Base-by-base conservation (phyloP, 2,888 invertebrate genomes). In the Serripes groenlandicus region DNA sequence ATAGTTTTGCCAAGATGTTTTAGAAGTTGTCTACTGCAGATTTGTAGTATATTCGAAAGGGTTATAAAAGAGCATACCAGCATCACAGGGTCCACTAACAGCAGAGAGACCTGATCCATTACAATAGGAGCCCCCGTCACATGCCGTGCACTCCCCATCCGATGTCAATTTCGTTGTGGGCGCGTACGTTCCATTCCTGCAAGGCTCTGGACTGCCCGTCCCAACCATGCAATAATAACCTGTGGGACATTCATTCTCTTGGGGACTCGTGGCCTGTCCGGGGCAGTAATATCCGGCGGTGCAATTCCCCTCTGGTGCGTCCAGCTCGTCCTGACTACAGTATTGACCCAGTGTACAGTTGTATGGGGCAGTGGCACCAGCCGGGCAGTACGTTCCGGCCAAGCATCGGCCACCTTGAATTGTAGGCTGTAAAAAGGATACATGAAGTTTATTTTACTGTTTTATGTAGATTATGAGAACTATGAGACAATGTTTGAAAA, bases 121-220 rank as follows among this genome's bases (percentile, higher is more conserved):
- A 88, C 93, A 93, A 75, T 91, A 93, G 70, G 26, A 90, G 0
- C 93, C 93, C 9, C 89, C 90, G 54, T 89, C 88, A 88, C 93
- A 93, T 3, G 86, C 83, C 5, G 78, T 87, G 66, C 93, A 93
- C 66, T 93, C 90, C 28, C 74, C 71, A 34, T 88, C 85, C 0
- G 86, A 78, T 30, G 75, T 81, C 34, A 91, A 77, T 1, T 81
- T 73, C 32, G 74, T 75, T 0, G 81, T 79, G 0, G 91, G 89
- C 18, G 90, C 91, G 72, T 92, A 94, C 1, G 93, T 94, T 28
- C 94, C 94, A 70, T 93, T 94, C 11, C 91, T 80, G 78, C 94
- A 94, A 7, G 92, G 87, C 28, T 85, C 77, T 9, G 93, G 93
- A 0, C 88, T 68, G 34, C 89, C 91, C 49, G 90, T 92, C 52